phyloP scores from a whole-genome alignment of 2,113 vertebrate genomes.

The Cheilinus undulatus region DNA sequence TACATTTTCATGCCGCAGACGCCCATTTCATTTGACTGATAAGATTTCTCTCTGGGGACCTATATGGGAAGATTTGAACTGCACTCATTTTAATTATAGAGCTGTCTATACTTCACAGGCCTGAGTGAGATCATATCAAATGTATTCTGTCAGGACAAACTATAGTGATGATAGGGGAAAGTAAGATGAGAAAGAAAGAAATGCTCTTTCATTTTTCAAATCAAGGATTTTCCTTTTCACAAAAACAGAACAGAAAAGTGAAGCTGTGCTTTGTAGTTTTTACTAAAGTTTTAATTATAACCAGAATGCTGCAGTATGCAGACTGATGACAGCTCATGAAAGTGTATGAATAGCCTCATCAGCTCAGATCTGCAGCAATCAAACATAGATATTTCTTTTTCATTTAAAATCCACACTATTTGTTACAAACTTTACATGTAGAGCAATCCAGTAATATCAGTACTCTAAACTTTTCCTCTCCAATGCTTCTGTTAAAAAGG shows the following conservation, averaged over 20 bases:
- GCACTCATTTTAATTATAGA: conserved; percentile 17
- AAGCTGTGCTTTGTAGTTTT: background rate
- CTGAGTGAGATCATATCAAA: background rate
- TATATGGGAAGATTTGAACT: conserved; percentile 12
- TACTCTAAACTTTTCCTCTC: too few relatives aligned
- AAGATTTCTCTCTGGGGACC: conserved; percentile 6
- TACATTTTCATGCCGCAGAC: conserved; percentile 14
- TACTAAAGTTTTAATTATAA: background rate
- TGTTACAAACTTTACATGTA: too few relatives aligned
- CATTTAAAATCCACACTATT: too few relatives aligned
- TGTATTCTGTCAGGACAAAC: background rate
- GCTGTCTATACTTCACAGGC: conserved; percentile 4
- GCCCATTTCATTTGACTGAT: conserved; percentile 23
- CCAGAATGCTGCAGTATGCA: background rate
- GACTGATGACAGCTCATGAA: background rate
- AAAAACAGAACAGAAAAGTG: background rate
- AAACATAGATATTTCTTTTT: too few relatives aligned
- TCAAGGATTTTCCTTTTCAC: background rate
- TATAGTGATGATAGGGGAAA: conserved; percentile 6
- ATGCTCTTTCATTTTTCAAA: background rate
- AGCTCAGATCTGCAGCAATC: background rate
- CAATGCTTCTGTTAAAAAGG: too few relatives aligned
- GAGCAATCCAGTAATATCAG: too few relatives aligned
- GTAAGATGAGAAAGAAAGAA: background rate
- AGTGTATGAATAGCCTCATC: background rate